Conservation (phyloP, 2,888 invertebrate species). For the Diadegma fenestrale region DNA sequence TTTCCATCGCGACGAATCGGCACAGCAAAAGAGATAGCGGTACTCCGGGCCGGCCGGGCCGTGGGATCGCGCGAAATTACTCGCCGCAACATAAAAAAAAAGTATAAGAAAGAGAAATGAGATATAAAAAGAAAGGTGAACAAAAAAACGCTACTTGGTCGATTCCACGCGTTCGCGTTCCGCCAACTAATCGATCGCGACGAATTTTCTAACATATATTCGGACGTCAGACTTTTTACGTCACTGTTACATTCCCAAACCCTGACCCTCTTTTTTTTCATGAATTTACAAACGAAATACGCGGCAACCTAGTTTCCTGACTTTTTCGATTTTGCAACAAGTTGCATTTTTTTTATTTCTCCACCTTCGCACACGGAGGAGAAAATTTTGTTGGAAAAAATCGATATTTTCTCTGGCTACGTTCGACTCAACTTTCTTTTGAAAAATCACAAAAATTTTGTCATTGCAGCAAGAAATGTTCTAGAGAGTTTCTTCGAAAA, state of each 20-base stretch:
- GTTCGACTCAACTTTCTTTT: too few relatives aligned
- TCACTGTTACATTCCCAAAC: background rate
- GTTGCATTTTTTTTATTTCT: background rate
- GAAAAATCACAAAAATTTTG: too few relatives aligned
- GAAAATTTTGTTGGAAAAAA: too few relatives aligned
- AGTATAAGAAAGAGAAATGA: constrained; percentile 23
- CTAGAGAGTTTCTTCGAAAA: too few relatives aligned
- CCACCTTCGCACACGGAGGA: too few relatives aligned
- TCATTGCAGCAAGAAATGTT: too few relatives aligned
- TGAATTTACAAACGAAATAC: background rate
- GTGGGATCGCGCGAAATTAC: constrained; percentile 61
- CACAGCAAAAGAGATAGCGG: constrained; percentile 61
- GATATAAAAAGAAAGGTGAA: constrained; percentile 8
- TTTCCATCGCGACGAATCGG: constrained; percentile 80
- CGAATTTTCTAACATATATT: constrained; percentile 62
- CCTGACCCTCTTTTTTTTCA: background rate
- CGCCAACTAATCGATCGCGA: constrained; percentile 77
- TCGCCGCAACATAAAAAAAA: constrained; percentile 41
- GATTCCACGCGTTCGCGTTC: constrained; percentile 48
- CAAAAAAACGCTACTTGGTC: constrained; percentile 45
- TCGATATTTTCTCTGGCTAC: too few relatives aligned
- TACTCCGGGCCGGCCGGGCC: constrained; percentile 34
- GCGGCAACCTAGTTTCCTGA: background rate
- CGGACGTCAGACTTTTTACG: background rate
- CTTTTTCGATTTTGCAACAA: background rate